phyloP scores from a whole-genome alignment of 2,113 vertebrate species.

The Macrotus californicus region DNA sequence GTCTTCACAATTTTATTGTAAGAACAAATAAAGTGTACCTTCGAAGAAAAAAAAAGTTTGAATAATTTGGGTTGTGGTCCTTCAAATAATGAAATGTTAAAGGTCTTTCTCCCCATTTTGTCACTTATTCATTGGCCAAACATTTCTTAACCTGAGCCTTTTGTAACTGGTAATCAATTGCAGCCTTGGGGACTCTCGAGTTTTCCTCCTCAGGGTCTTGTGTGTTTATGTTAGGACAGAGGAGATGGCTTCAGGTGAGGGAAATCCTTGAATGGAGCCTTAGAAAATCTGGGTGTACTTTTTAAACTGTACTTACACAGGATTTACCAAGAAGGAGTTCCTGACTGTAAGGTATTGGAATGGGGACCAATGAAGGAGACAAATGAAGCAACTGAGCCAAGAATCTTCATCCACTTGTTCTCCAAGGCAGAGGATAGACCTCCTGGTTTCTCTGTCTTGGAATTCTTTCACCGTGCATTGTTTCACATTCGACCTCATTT shows the following conservation, averaged over 20 bases:
- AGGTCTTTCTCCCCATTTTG: background rate
- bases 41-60: background rate
- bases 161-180: background rate
- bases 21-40: background rate
- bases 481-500: background rate
- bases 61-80: background rate
- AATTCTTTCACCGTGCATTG: background rate
- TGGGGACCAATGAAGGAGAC: background rate
- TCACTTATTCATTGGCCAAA: background rate
- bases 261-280: background rate
- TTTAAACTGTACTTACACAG: background rate
- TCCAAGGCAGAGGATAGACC: background rate
- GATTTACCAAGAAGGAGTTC: background rate
- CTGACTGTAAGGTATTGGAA: background rate
- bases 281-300: constrained; percentile 8
- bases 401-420: background rate
- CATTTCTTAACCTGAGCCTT: background rate
- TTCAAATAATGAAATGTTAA: background rate
- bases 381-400: background rate
- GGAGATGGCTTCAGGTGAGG: constrained; percentile 5
- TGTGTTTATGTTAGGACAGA: background rate
- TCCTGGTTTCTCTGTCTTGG: background rate
- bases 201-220: background rate
- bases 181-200: background rate
- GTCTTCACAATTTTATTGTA: constrained; percentile 27